Conservation (phyloP, 1,140 invertebrate species). For the Drosophila orena region DNA sequence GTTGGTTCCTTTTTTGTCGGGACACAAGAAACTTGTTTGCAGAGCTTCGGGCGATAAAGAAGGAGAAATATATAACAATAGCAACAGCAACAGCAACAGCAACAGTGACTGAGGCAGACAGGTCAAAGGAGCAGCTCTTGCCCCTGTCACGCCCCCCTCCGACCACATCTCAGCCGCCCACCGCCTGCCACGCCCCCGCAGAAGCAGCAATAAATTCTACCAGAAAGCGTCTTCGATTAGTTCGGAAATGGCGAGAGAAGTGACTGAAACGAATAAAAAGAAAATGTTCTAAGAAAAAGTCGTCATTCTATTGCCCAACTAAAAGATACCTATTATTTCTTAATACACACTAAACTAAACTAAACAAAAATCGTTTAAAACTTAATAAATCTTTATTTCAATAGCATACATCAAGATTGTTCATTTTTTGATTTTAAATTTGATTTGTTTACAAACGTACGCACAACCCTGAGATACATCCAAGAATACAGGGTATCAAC, state of each 20-base stretch:
- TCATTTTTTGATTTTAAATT: too few relatives aligned
- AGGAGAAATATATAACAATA: slow-evolving; percentile 63
- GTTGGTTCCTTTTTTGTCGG: slow-evolving; percentile 26
- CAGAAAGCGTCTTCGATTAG: slow-evolving; percentile 72
- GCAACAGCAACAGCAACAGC: slow-evolving; percentile 27
- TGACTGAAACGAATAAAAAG: slow-evolving; percentile 17
- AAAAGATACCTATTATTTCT: background rate
- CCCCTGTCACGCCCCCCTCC: slow-evolving; percentile 4
- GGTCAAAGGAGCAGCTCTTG: slow-evolving; percentile 70
- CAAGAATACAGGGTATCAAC: background rate
- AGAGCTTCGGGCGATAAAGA: slow-evolving; percentile 60
- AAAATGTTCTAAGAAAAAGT: slow-evolving; percentile 3
- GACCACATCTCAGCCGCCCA: slow-evolving; percentile 1
- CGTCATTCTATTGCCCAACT: too few relatives aligned
- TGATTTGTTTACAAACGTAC: too few relatives aligned
- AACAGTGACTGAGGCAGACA: slow-evolving; percentile 50
- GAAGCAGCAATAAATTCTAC: slow-evolving; percentile 68
- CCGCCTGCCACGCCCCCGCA: background rate
- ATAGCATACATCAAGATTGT: too few relatives aligned
- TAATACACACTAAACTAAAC: too few relatives aligned
- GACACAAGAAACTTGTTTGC: slow-evolving; percentile 79
- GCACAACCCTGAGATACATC: background rate
- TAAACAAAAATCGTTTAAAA: too few relatives aligned
- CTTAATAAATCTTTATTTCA: too few relatives aligned
- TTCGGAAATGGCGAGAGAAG: slow-evolving; percentile 45